Percentiles rank a stretch among this genome's conserved stretches.
Conservation (phyloP, 2,797 vertebrate species). For the Melanotaenia parkinsoni region DNA sequence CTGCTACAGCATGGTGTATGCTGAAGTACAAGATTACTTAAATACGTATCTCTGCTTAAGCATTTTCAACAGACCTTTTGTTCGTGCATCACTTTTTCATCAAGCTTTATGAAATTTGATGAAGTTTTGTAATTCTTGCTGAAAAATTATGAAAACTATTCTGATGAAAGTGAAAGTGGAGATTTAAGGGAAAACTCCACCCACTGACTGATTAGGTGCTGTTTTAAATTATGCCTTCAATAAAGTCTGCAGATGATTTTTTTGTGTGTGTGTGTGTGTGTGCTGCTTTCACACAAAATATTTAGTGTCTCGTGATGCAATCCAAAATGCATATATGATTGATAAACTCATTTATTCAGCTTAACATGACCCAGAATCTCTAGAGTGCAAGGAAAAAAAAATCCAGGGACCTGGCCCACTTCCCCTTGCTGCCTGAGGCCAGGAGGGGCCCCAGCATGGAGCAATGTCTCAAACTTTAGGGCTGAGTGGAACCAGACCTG, state of each 20-base stretch:
- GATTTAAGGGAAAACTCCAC: not conserved
- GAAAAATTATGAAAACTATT: not conserved
- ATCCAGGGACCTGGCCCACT: slow-evolving; percentile 39
- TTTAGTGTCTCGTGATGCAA: not conserved
- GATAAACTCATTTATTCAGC: slow-evolving; percentile 34
- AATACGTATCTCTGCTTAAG: not conserved
- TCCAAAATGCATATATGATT: slow-evolving; percentile 11
- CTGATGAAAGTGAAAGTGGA: not conserved
- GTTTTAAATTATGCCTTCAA: not conserved
- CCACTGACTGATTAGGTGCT: not conserved
- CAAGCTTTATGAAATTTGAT: not conserved
- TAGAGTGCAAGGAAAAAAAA: slow-evolving; percentile 12
- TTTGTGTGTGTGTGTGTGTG: not conserved
- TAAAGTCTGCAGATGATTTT: not conserved
- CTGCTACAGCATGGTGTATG: not conserved
- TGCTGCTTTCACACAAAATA: slow-evolving; percentile 4
- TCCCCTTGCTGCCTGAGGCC: slow-evolving; percentile 53
- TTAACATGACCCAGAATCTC: slow-evolving; percentile 37
- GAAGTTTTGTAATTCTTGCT: not conserved
- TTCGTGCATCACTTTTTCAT: not conserved
- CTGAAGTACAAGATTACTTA: not conserved
- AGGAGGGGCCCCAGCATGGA: slow-evolving; percentile 64
- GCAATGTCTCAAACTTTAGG: slow-evolving; percentile 63
- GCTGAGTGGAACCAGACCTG: slow-evolving; percentile 82
- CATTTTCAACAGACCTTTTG: not conserved